phyloP scores from a whole-genome alignment of 2,113 vertebrate species.

The Boleophthalmus pectinirostris region DNA sequence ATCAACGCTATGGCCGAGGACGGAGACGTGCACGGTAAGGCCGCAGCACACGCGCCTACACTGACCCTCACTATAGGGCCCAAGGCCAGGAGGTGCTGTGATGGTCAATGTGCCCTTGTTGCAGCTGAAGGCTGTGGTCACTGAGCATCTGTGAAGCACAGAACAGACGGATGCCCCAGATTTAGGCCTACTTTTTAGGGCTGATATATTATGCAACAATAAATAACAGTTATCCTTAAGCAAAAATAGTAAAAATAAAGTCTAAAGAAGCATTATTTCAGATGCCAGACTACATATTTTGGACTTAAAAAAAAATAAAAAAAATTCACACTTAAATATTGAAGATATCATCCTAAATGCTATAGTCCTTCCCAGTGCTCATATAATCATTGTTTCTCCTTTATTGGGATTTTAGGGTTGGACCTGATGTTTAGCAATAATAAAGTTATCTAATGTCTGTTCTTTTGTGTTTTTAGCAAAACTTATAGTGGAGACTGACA shows the following conservation, averaged over 20 bases:
- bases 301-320: too few relatives aligned
- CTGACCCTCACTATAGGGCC: neutral
- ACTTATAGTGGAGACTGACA: conserved; percentile 97
- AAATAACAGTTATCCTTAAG: neutral
- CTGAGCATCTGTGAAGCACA: neutral
- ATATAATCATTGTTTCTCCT: neutral
- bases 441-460: neutral
- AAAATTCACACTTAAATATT: too few relatives aligned
- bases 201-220: too few relatives aligned
- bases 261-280: neutral
- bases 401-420: neutral
- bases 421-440: neutral
- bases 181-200: too few relatives aligned
- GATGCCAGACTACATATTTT: neutral
- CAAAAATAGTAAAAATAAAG: too few relatives aligned
- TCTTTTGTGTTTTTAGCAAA: conserved; percentile 80
- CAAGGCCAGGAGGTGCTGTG: neutral
- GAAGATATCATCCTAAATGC: neutral
- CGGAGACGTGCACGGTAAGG: conserved; percentile 92
- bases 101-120: neutral
- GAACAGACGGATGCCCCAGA: neutral
- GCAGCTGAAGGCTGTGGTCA: neutral
- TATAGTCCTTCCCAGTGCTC: too few relatives aligned
- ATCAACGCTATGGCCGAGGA: conserved; percentile 99
- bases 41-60: neutral